phyloP scores from a whole-genome alignment of 2,797 vertebrate genomes.

The Epinephelus awoara region DNA sequence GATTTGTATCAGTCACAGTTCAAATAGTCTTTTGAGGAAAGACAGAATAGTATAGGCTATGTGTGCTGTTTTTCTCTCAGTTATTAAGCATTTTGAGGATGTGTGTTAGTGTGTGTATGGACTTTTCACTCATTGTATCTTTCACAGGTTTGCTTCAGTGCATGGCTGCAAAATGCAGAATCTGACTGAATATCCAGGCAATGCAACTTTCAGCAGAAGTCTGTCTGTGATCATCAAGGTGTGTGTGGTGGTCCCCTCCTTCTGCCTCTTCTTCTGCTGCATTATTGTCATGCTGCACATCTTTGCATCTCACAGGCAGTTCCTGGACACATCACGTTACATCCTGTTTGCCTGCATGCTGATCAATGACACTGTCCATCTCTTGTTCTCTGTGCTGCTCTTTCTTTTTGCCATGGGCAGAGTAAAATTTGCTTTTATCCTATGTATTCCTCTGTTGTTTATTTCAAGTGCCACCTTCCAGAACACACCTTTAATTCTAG shows the following conservation, averaged over 20 bases:
- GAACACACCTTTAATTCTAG: constrained; percentile 84
- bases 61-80: background rate
- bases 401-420: constrained; percentile 74
- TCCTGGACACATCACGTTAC: constrained; percentile 84
- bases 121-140: constrained; percentile 6
- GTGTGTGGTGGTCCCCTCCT: constrained; percentile 79
- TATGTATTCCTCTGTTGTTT: constrained; percentile 78
- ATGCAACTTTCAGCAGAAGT: constrained; percentile 63
- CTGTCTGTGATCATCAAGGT: constrained; percentile 79
- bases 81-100: background rate
- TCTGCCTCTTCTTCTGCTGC: constrained; percentile 81
- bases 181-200: constrained; percentile 66
- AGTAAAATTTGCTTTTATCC: constrained; percentile 70
- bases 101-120: background rate
- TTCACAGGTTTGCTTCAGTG: constrained; percentile 33
- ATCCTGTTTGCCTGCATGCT: constrained; percentile 86
- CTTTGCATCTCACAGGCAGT: constrained; percentile 81
- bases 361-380: constrained; percentile 83
- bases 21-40: background rate
- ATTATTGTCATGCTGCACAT: constrained; percentile 81
- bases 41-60: background rate
- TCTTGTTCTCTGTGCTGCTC: constrained; percentile 79
- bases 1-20: background rate
- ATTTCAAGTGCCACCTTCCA: constrained; percentile 76
- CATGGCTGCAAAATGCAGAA: constrained; percentile 76